Evolutionary conservation across 1,140 invertebrate genomes (phyloP).

Genomic region (Neomicropteryx cornuta): DNA sequence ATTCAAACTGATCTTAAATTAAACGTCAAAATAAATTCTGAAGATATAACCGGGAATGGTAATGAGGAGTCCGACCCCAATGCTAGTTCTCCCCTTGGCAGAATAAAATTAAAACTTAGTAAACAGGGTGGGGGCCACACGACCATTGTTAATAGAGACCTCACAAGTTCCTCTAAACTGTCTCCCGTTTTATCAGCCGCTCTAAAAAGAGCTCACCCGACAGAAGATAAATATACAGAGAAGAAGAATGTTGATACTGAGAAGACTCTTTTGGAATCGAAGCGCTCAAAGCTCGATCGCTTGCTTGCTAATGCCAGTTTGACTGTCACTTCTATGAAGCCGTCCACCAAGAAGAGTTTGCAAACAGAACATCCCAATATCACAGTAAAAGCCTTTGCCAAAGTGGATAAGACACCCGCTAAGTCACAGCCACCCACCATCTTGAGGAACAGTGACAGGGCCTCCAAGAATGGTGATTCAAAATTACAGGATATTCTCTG

Average conservation of each 20-base stretch:
- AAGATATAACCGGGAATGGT: no score
- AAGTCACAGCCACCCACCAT: no score
- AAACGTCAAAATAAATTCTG: no score
- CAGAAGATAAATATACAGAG: no score
- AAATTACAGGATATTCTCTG: slow-evolving; percentile 35
- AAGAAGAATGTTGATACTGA: no score
- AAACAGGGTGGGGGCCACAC: slow-evolving; percentile 11
- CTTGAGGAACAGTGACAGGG: slow-evolving; percentile 31
- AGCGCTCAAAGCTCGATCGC: slow-evolving; percentile 34
- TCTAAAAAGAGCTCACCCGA: not conserved
- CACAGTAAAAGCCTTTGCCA: no score
- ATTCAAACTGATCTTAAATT: no score
- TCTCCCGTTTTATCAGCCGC: not conserved
- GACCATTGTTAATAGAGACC: slow-evolving; percentile 8
- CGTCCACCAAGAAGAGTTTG: no score
- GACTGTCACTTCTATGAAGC: slow-evolving; percentile 23
- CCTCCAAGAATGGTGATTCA: slow-evolving; percentile 36
- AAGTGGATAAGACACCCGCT: no score
- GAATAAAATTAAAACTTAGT: slow-evolving; percentile 12
- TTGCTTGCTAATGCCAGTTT: slow-evolving; percentile 29
- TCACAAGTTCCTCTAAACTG: slow-evolving; percentile 4
- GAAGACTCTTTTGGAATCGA: no score
- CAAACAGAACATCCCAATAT: no score
- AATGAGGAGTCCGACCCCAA: slow-evolving; percentile 5
- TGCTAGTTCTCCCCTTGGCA: slow-evolving; percentile 9